Conservation (phyloP, 2,888 invertebrate genomes). For the Odontothrips loti region DNA sequence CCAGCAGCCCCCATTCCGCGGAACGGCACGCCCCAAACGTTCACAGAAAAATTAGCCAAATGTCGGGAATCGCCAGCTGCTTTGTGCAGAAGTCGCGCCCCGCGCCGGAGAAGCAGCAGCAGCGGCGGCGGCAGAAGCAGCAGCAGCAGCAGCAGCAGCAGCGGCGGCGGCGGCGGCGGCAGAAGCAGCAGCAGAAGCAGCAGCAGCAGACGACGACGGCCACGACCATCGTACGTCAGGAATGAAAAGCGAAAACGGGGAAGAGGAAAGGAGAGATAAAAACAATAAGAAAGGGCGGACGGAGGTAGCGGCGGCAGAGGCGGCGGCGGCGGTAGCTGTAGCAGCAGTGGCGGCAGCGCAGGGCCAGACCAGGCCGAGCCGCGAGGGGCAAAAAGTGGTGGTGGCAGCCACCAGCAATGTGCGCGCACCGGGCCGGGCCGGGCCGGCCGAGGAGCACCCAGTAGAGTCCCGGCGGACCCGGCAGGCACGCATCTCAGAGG, state of each 20-base stretch:
- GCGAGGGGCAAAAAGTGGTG: not conserved
- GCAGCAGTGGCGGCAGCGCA: too few species aligned
- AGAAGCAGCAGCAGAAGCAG: too few species aligned
- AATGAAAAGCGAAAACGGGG: conserved; percentile 8
- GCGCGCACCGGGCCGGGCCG: not conserved
- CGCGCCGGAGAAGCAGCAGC: not conserved
- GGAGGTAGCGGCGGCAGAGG: not conserved
- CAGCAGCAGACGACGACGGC: too few species aligned
- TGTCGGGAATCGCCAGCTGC: not conserved
- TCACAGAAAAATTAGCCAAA: not conserved
- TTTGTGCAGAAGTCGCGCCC: not conserved
- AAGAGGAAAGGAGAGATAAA: not conserved
- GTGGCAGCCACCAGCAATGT: not conserved
- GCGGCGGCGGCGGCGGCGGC: too few species aligned
- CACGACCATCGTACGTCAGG: not conserved
- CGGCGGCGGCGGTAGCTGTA: too few species aligned
- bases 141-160: too few species aligned
- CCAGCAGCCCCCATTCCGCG: too few species aligned
- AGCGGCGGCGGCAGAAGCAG: too few species aligned
- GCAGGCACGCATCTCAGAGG: too few species aligned
- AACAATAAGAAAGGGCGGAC: not conserved
- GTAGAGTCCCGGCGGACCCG: too few species aligned
- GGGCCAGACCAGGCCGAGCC: too few species aligned
- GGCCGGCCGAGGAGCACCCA: not conserved
- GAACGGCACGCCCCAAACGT: not conserved